Evolutionary conservation across 1,140 invertebrate genomes (phyloP).

Genomic region (Drosophila truncata): DNA sequence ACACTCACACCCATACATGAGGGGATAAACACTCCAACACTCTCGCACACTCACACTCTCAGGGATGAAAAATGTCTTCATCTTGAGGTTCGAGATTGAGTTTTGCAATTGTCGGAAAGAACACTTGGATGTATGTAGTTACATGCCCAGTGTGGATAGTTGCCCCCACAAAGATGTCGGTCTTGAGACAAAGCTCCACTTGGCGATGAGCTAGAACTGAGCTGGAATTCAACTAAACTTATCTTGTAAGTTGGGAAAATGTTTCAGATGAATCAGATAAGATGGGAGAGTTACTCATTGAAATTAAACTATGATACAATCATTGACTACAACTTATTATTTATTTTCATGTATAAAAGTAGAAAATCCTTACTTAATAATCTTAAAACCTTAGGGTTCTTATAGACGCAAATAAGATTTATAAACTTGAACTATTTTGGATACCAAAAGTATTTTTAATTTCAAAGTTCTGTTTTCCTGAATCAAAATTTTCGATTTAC

Average conservation of each 20-base stretch:
- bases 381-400: background rate
- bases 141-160: constrained; percentile 19
- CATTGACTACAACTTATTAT: no score
- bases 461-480: no score
- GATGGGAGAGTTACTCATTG: background rate
- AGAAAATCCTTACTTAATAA: background rate
- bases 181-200: constrained; percentile 16
- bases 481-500: background rate
- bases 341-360: no score
- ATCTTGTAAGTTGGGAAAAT: background rate
- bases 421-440: no score
- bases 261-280: constrained; percentile 5
- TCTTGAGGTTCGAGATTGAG: constrained; percentile 50
- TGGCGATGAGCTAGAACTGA: background rate
- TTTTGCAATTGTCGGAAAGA: constrained; percentile 44
- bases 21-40: constrained; percentile 26
- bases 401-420: background rate
- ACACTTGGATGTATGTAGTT: constrained; percentile 28
- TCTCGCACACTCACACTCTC: constrained; percentile 28
- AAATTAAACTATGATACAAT: background rate
- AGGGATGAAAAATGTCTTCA: constrained; percentile 73
- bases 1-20: constrained; percentile 36
- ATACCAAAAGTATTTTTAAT: background rate
- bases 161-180: constrained; percentile 10
- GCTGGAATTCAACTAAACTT: background rate